phyloP scores from a whole-genome alignment of 1,140 invertebrate species.

The Hestina assimilis region DNA sequence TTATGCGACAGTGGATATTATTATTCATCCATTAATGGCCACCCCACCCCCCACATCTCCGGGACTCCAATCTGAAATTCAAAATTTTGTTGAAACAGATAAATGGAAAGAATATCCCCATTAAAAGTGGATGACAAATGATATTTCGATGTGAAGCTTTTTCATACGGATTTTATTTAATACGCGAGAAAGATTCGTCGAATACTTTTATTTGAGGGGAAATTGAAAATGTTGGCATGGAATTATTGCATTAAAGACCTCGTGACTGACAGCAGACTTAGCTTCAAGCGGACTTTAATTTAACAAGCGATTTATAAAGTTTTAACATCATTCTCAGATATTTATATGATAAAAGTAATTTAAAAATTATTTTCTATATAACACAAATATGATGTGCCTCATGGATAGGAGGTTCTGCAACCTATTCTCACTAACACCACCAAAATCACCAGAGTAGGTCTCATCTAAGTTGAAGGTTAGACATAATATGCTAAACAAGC shows the following conservation, averaged over 20 bases:
- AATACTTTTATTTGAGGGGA: constrained; percentile 18
- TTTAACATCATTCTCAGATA: no score
- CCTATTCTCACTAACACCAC: no score
- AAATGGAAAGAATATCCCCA: constrained; percentile 58
- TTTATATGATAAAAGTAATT: no score
- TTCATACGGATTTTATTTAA: constrained; percentile 14
- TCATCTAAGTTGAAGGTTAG: no score
- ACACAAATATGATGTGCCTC: no score
- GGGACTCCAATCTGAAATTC: constrained; percentile 58
- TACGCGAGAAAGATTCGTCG: constrained; percentile 8
- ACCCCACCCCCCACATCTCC: constrained; percentile 31
- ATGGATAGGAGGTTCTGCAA: no score
- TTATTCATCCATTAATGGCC: constrained; percentile 67
- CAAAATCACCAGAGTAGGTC: no score
- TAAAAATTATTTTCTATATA: no score
- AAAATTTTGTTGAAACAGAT: constrained; percentile 65
- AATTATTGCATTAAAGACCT: not conserved
- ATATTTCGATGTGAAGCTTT: constrained; percentile 30
- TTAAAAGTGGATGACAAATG: constrained; percentile 47
- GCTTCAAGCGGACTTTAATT: not conserved
- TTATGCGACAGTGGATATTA: constrained; percentile 46
- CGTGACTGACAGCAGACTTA: not conserved
- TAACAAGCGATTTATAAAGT: no score
- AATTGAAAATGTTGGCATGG: constrained; percentile 32
- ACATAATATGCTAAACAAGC: no score